Evolutionary conservation across 2,888 invertebrate species (phyloP).

Genomic region (Nomada ruficornis): DNA sequence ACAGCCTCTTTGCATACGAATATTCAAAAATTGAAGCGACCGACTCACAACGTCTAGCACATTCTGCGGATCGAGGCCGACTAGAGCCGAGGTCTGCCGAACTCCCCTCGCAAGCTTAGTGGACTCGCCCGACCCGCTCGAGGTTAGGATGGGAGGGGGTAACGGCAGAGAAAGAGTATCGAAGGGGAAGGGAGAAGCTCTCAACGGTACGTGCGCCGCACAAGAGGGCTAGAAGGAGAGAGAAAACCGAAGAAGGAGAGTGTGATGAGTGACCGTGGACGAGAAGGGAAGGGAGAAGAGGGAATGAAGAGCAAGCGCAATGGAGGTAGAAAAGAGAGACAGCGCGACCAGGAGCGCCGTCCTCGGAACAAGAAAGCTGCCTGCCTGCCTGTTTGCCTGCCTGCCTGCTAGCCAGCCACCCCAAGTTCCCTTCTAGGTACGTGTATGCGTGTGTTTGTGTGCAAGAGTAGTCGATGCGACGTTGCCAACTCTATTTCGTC

Average conservation of each 20-base stretch:
- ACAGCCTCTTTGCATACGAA: slow-evolving; percentile 39
- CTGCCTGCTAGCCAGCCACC: slow-evolving; percentile 71
- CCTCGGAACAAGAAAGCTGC: slow-evolving; percentile 79
- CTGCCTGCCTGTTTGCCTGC: slow-evolving; percentile 68
- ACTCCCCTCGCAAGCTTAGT: slow-evolving; percentile 79
- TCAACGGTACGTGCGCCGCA: slow-evolving; percentile 70
- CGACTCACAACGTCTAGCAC: slow-evolving; percentile 77
- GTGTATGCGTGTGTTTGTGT: slow-evolving; percentile 69
- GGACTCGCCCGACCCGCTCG: slow-evolving; percentile 83
- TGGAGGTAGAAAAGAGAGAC: slow-evolving; percentile 75
- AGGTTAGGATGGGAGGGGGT: slow-evolving; percentile 67
- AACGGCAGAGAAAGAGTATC: slow-evolving; percentile 62
- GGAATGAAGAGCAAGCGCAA: slow-evolving; percentile 71
- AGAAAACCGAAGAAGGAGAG: slow-evolving; percentile 69
- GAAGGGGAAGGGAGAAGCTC: slow-evolving; percentile 63
- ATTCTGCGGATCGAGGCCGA: slow-evolving; percentile 84
- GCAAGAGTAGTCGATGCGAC: slow-evolving; percentile 75
- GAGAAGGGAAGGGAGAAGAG: slow-evolving; percentile 52
- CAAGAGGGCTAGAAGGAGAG: slow-evolving; percentile 49
- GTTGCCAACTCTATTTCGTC: slow-evolving; percentile 79
- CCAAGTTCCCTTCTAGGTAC: slow-evolving; percentile 74
- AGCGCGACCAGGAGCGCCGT: slow-evolving; percentile 77
- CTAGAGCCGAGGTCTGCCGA: slow-evolving; percentile 82
- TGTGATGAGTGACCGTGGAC: slow-evolving; percentile 70
- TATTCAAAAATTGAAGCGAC: slow-evolving; percentile 67